These are phyloP conservation scores for Cirrhinus mrigala DNA, from an alignment of 2,797 vertebrate genomes.

Conservation along the genomic window DNA sequence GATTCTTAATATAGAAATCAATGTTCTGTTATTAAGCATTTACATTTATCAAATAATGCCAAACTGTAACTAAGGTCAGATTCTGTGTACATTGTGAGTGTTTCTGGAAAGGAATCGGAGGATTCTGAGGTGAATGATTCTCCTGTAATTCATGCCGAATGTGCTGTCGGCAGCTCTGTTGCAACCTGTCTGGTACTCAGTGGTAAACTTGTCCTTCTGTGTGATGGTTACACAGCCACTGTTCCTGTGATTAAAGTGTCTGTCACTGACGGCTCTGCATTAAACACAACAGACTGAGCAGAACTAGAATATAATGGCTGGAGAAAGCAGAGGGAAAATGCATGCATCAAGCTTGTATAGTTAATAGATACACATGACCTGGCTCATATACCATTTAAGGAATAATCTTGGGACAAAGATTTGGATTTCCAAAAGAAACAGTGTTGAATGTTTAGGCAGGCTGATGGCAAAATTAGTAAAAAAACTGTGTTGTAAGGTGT, in stretches of 20 bases:
- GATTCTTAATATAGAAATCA: background rate
- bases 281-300: conserved; percentile 12
- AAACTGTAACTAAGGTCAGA: background rate
- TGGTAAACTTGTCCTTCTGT: conserved; percentile 57
- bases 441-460: background rate
- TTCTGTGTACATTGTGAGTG: background rate
- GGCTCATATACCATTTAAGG: background rate
- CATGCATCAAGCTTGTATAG: conserved; percentile 4
- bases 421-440: background rate
- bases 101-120: conserved; percentile 3
- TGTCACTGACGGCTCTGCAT: conserved; percentile 56
- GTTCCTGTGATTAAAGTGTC: conserved; percentile 56
- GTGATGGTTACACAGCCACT: conserved; percentile 42
- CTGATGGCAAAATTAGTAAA: background rate
- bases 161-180: conserved; percentile 38
- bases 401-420: background rate
- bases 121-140: conserved; percentile 29
- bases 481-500: background rate
- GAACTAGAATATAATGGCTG: conserved; percentile 14
- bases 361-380: background rate
- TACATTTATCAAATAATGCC: background rate
- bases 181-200: conserved; percentile 38
- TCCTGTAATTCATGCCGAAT: conserved; percentile 31
- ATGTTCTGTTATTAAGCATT: background rate
- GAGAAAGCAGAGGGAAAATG: background rate